Evolutionary conservation across 2,113 vertebrate genomes (phyloP), one percentile per base, ranked within the genome.

Genomic region (Ciconia maguari): DNA sequence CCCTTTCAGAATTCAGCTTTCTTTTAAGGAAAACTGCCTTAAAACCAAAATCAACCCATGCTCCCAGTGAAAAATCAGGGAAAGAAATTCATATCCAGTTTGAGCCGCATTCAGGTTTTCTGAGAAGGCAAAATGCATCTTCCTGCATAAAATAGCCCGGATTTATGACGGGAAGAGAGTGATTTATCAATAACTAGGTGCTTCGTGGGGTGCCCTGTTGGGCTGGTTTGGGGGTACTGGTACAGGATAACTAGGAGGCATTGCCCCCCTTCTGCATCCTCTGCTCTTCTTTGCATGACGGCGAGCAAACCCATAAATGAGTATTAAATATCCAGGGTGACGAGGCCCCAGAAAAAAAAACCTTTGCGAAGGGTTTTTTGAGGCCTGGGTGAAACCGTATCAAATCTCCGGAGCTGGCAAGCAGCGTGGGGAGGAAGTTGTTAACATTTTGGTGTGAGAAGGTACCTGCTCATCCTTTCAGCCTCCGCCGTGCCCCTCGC

Each of bases 91-190:
- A 5, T 6, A 20, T 1, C n/a, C 41, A 4, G 5, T 49, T 68
- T 27, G 51, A 81, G 36, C 18, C 0, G 0, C 15, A 6, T 16
- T 42, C 4, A 12, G 61, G 26, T 60, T 71, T 89, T 72, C 30
- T 8, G 12, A 65, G 30, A 26, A 27, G 29, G 20, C 18, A 52
- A 83, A 80, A 2, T 25, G 4, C 32, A 12, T 13, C 13, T 12
- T 41, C 15, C 52, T 21, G 7, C 30, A 38, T 7, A 51, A 55
- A 32, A 9, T 2, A 49, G 11, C 29, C 32, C 0, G 0, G 49
- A 26, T 18, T 72, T 68, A 27, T 2, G 30, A n/a, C 2, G 11
- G 27, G 11, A 69, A 64, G 15, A 29, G 34, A 36, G 8, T 36
- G 60, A 58, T 54, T 52, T 7, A 16, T 11, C 24, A 41, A 66